A percentile compares a stretch with the other conserved stretches of the same genome.
These are phyloP conservation scores for Camelus dromedarius DNA, from an alignment of 2,113 vertebrate species.

Conservation along the genomic window DNA sequence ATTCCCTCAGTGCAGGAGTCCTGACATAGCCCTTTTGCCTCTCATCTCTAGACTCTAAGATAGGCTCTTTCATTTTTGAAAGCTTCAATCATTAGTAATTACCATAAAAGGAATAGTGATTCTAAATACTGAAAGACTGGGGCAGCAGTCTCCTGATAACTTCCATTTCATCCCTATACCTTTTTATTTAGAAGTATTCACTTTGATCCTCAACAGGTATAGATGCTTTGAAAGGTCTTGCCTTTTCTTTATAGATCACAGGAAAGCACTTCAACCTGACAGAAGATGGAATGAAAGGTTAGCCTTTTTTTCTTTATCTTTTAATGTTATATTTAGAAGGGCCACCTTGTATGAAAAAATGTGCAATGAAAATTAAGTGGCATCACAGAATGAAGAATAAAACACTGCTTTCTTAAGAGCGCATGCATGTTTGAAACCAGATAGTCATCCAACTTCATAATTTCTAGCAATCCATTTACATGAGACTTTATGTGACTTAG, in stretches of 20 bases:
- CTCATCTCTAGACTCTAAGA: not conserved
- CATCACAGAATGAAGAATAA: conserved; percentile 13
- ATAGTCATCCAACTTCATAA: not conserved
- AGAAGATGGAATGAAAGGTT: conserved; percentile 10
- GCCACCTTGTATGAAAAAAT: not conserved
- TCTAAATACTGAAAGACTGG: not conserved
- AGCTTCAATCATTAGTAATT: not conserved
- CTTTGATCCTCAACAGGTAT: conserved; percentile 62
- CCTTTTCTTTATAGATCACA: conserved; percentile 72
- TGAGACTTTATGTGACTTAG: not conserved
- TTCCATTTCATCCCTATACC: not conserved
- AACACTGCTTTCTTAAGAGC: not conserved
- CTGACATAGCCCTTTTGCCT: not conserved
- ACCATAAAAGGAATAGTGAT: not conserved
- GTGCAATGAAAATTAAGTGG: conserved; percentile 38
- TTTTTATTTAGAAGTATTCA: conserved; percentile 49
- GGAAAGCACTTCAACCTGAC: conserved; percentile 18
- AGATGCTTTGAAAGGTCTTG: conserved; percentile 50
- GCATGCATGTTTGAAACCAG: conserved; percentile 1
- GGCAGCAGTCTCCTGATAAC: not conserved
- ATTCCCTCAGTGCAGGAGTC: not conserved
- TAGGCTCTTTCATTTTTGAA: not conserved
- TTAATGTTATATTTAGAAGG: conserved; percentile 66
- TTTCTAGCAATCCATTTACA: not conserved
- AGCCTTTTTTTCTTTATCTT: conserved; percentile 45